Conservation (phyloP, 2,113 vertebrate species). For the Drymodes brunneopygia region DNA sequence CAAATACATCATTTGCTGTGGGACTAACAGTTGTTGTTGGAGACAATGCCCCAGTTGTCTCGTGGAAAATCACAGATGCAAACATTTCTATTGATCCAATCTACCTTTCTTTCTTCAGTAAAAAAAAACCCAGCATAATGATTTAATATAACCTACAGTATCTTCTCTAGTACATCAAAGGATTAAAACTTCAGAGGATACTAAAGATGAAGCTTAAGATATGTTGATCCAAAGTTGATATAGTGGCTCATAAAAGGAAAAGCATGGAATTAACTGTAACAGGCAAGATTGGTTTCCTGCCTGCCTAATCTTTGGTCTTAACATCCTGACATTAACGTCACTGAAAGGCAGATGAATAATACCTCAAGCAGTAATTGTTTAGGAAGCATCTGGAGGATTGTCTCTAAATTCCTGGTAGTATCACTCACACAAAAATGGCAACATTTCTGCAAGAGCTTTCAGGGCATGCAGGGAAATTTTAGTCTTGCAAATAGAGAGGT, state of each 20-base stretch:
- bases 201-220: background rate
- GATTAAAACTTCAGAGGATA: constrained; percentile 21
- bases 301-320: background rate
- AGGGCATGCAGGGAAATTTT: background rate
- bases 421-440: background rate
- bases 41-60: background rate
- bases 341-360: background rate
- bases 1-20: background rate
- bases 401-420: background rate
- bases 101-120: background rate
- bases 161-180: background rate
- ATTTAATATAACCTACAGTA: background rate
- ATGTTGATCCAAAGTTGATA: background rate
- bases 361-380: background rate
- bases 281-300: background rate
- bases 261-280: background rate
- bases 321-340: background rate
- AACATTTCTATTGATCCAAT: background rate
- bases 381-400: background rate
- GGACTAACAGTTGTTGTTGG: background rate
- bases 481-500: background rate
- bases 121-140: background rate
- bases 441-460: background rate
- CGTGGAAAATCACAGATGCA: background rate
- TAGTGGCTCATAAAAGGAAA: background rate